phyloP scores from a whole-genome alignment of 2,113 vertebrate genomes.

The Phalacrocorax brasilianus region DNA sequence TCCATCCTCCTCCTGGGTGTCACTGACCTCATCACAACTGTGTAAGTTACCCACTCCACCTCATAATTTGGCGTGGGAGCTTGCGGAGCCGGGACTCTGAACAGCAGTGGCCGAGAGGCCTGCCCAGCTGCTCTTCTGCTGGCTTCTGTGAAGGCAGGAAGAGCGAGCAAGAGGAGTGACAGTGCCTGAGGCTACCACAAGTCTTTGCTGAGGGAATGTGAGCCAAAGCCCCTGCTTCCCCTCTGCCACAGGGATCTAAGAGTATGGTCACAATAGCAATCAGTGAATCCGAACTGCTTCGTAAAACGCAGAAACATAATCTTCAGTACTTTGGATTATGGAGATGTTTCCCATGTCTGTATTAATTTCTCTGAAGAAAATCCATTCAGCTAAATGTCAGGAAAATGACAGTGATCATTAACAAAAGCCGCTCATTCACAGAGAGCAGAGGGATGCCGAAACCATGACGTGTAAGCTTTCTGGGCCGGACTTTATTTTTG shows the following conservation, averaged over 20 bases:
- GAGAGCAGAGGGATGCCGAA: not conserved
- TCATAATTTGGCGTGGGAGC: not conserved
- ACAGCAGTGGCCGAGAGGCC: not conserved
- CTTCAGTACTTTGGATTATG: not conserved
- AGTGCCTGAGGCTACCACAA: not conserved
- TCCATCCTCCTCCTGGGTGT: not conserved
- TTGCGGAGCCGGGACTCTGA: not conserved
- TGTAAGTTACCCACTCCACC: not conserved
- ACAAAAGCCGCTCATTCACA: not conserved
- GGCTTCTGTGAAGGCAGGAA: not conserved
- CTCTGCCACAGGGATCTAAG: not conserved
- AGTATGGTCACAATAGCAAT: not conserved
- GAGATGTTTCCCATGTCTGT: not conserved
- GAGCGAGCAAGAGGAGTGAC: not conserved
- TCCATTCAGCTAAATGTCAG: not conserved
- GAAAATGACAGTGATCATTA: not conserved
- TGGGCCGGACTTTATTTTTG: not conserved
- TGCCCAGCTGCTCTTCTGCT: not conserved
- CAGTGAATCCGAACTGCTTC: not conserved
- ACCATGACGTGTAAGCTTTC: not conserved
- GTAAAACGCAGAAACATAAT: not conserved
- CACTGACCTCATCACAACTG: accelerated
- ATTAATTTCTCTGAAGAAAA: not conserved
- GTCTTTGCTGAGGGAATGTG: not conserved
- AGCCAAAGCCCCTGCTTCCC: not conserved